A percentile compares a stretch with the other conserved stretches of the same genome.
These are phyloP conservation scores for Sorex maritimensis DNA, from an alignment of 2,797 vertebrate genomes.

Conservation along the genomic window DNA sequence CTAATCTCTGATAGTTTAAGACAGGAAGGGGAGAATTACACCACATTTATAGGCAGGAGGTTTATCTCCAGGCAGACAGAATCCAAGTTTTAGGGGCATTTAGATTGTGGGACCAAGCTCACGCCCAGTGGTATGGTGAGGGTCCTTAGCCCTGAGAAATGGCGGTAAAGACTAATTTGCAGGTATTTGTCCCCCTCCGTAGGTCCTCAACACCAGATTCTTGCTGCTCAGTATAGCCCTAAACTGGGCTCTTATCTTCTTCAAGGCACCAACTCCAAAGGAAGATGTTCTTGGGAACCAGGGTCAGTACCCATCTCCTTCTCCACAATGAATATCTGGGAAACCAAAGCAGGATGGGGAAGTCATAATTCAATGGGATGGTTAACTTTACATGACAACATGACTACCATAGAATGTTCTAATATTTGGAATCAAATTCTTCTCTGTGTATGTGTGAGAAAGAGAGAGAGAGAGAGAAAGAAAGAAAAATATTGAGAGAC, in stretches of 20 bases:
- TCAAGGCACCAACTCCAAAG: not conserved
- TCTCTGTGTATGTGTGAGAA: not conserved
- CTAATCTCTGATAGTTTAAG: not conserved
- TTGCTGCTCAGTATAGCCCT: not conserved
- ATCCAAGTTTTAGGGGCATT: not conserved
- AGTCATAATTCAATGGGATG: not conserved
- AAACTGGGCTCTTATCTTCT: not conserved
- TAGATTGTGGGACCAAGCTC: not conserved
- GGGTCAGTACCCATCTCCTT: not conserved
- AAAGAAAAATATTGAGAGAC: not conserved
- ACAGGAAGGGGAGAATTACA: not conserved
- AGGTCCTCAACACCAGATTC: not conserved
- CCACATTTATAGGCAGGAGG: not conserved
- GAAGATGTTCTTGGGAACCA: not conserved
- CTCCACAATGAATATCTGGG: not conserved
- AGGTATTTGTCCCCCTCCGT: not conserved
- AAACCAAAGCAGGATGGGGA: not conserved
- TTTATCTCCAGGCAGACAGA: not conserved
- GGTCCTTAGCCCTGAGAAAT: not conserved
- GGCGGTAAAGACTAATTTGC: not conserved
- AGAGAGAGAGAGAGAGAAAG: not conserved
- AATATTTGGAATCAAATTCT: slow-evolving; percentile 1
- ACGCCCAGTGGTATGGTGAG: not conserved
- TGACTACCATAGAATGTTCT: not conserved
- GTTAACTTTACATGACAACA: slow-evolving; percentile 3